A percentile compares a stretch with the other conserved stretches of the same genome.
phyloP scores from a whole-genome alignment of 2,113 vertebrate species.

The Apodemus speciosus region DNA sequence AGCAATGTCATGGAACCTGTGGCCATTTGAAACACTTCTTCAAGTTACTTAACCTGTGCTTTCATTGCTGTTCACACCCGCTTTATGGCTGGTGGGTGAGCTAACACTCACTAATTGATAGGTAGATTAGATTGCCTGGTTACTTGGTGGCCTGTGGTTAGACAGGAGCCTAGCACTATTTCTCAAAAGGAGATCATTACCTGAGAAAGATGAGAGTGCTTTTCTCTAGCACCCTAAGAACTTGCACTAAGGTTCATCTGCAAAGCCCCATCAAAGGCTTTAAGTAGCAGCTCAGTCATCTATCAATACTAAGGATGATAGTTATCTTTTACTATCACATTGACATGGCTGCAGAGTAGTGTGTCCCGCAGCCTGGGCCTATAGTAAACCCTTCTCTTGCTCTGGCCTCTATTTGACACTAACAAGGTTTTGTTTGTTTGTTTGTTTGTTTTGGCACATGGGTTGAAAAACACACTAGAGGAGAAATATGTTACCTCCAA shows the following conservation, averaged over 20 bases:
- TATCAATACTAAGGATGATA: neutral
- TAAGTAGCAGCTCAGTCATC: neutral
- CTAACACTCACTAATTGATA: neutral
- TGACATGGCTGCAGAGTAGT: neutral
- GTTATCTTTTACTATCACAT: neutral
- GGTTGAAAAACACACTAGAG: neutral
- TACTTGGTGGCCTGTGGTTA: neutral
- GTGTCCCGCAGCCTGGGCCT: neutral
- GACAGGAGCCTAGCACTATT: neutral
- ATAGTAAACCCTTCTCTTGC: neutral
- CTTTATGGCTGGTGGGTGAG: neutral
- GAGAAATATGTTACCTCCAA: neutral
- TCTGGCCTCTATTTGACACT: neutral
- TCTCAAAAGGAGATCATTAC: neutral
- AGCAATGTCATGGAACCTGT: too few species aligned
- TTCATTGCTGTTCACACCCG: neutral
- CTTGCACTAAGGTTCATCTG: neutral
- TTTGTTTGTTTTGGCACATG: neutral
- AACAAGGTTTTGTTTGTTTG: neutral
- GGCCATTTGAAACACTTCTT: neutral
- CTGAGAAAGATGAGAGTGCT: neutral
- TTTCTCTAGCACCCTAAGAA: neutral
- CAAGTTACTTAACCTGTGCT: neutral
- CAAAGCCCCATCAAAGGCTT: neutral
- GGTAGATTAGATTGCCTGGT: neutral